A percentile compares a stretch with the other conserved stretches of the same genome.
phyloP scores from a whole-genome alignment of 2,888 invertebrate genomes.

The Temnothorax ravouxi region DNA sequence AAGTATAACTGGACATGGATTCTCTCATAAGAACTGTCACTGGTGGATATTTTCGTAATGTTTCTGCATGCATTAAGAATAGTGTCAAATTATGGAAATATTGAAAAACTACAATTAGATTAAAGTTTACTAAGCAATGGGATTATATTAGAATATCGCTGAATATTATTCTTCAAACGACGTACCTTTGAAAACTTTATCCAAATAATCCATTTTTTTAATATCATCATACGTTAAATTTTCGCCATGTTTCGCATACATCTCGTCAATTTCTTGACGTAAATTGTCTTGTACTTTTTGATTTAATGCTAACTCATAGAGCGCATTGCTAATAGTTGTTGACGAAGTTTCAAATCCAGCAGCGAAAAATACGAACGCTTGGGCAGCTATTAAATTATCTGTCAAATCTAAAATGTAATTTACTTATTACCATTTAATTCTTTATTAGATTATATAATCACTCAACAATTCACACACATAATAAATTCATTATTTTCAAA shows the following conservation, averaged over 20 bases:
- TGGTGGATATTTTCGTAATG: conserved; percentile 48
- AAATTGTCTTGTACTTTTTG: conserved; percentile 84
- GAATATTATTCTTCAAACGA: background rate
- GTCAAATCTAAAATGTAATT: conserved; percentile 73
- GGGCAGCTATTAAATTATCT: conserved; percentile 81
- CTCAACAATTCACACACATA: background rate
- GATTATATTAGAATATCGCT: background rate
- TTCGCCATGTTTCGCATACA: conserved; percentile 76
- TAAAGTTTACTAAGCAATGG: background rate
- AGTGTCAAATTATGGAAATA: background rate
- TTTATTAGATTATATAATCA: background rate
- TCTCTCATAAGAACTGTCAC: conserved; percentile 67
- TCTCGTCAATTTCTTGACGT: conserved; percentile 81
- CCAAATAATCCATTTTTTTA: conserved; percentile 85
- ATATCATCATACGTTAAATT: conserved; percentile 84
- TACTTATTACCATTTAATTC: background rate
- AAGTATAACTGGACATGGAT: conserved; percentile 72
- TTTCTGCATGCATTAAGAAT: conserved; percentile 8
- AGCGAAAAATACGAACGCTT: conserved; percentile 85
- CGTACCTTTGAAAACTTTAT: conserved; percentile 84
- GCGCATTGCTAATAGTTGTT: conserved; percentile 84
- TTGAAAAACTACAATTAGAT: background rate
- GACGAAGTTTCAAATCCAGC: conserved; percentile 87
- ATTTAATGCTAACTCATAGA: conserved; percentile 85
- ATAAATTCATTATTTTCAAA: background rate